Conservation (phyloP, 53 echinoderm and acorn worm genomes). For the Antedon mediterranea region DNA sequence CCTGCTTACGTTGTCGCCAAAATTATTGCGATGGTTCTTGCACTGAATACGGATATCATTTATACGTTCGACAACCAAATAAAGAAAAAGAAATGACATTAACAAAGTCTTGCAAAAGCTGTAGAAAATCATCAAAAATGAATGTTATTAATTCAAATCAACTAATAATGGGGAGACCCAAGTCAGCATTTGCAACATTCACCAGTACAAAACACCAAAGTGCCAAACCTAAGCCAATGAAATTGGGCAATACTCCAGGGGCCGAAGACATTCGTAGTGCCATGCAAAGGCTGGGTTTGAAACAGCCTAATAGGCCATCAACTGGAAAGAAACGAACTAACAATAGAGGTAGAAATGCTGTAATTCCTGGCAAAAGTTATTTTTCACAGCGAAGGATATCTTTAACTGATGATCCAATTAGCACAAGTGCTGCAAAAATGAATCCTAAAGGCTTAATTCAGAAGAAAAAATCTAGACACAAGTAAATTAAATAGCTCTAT, state of each 20-base stretch:
- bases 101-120: slow-evolving; percentile 57
- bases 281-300: slow-evolving; percentile 35
- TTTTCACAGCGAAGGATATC: slow-evolving; percentile 74
- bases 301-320: slow-evolving; percentile 14
- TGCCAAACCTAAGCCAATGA: slow-evolving; percentile 33
- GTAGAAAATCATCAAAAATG: neutral
- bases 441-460: neutral
- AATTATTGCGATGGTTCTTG: slow-evolving; percentile 59
- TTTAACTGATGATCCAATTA: slow-evolving; percentile 52
- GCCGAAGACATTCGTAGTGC: slow-evolving; percentile 32
- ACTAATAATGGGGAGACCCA: slow-evolving; percentile 62
- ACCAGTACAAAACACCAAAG: slow-evolving; percentile 47
- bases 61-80: slow-evolving; percentile 40
- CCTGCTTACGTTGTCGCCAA: slow-evolving; percentile 52
- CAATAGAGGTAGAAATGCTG: slow-evolving; percentile 49
- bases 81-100: slow-evolving; percentile 19
- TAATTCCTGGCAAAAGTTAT: slow-evolving; percentile 69
- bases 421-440: slow-evolving; percentile 47
- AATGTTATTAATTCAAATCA: slow-evolving; percentile 63
- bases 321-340: slow-evolving; percentile 20
- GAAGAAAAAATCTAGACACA: neutral
- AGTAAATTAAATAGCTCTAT: neutral
- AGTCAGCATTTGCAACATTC: slow-evolving; percentile 83
- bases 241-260: slow-evolving; percentile 22
- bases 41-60: slow-evolving; percentile 76